Evolutionary conservation across 1,140 invertebrate genomes (phyloP), one percentile per base, ranked within the genome.

Genomic region (Eufriesea mexicana): DNA sequence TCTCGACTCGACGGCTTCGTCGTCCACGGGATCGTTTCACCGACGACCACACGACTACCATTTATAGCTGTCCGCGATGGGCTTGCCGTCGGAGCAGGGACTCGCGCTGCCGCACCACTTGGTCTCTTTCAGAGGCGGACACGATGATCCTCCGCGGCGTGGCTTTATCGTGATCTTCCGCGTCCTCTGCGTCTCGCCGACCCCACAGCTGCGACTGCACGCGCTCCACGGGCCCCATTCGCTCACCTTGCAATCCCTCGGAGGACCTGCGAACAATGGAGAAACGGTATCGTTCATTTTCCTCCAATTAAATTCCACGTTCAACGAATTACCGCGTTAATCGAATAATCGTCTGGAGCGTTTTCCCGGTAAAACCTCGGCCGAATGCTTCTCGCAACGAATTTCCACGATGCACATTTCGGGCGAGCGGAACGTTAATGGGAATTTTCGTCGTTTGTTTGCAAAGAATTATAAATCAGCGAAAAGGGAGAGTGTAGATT

Each of bases 211-310:
- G 89, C 97, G 97, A 92, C 96, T 97, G 94, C 98, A 98, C 23
- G 95, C 93, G 85, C 97, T 97, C 98, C 98, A 98, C 80, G 96
- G 95, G 6, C 96, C 96, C 98, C 98, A 98, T 81, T 97, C 96
- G 70, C 96, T 95, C n/a, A 98, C 97, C 85, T 96, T 96, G 92
- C 98, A 98, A 91, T 98, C 97, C 89, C 96, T 94, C 72, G 96
- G 95, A 54, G 93, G 91, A 74, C 95, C 95, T 95, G 90, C 10
- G 94, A 91, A 57, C 57, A 77, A 54, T 16, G 10, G 28, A 25
- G 9, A 1, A 10, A 49, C 49, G 25, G 47, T 28, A 16, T n/a
- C 20, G 20, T 7, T 45, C 10, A 47, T 16, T 20, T 12, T 4
- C 14, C 73, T 16, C 28, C n/a, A 45, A 67, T 54, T 35, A 62